Percentiles rank a stretch among this genome's conserved stretches.
Conservation (phyloP, 2,888 invertebrate species). For the Eledone cirrhosa region DNA sequence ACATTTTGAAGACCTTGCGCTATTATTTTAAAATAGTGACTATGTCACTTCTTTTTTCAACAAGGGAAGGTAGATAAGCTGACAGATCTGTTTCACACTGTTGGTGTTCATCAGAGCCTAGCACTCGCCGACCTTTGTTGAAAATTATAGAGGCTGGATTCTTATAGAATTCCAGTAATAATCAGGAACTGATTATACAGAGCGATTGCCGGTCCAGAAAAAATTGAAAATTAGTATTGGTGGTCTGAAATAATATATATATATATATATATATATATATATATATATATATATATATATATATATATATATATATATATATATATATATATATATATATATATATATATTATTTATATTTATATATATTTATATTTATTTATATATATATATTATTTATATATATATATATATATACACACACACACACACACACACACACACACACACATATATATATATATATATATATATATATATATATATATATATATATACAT, state of each 20-base stretch:
- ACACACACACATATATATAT: background rate
- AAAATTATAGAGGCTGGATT: too few relatives aligned
- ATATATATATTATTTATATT: background rate
- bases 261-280: background rate
- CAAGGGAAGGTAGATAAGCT: too few relatives aligned
- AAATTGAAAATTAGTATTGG: background rate
- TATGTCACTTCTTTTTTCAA: too few relatives aligned
- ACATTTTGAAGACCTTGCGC: too few relatives aligned
- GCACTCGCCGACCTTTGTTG: too few relatives aligned
- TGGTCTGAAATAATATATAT: background rate
- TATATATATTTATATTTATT: too few relatives aligned
- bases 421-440: background rate
- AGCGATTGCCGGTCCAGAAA: too few relatives aligned
- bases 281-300: background rate
- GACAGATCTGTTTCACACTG: too few relatives aligned
- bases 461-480: slow-evolving; percentile 2
- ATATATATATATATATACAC: background rate
- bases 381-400: background rate
- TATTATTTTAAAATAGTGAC: too few relatives aligned
- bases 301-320: background rate
- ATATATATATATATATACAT: background rate
- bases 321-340: background rate
- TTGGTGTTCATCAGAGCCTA: too few relatives aligned
- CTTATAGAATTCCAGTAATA: too few relatives aligned
- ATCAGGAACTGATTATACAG: too few relatives aligned